Evolutionary conservation across 1,140 invertebrate genomes (phyloP), one percentile per base, ranked within the genome.

Genomic region (Rhagoletis pomonella): DNA sequence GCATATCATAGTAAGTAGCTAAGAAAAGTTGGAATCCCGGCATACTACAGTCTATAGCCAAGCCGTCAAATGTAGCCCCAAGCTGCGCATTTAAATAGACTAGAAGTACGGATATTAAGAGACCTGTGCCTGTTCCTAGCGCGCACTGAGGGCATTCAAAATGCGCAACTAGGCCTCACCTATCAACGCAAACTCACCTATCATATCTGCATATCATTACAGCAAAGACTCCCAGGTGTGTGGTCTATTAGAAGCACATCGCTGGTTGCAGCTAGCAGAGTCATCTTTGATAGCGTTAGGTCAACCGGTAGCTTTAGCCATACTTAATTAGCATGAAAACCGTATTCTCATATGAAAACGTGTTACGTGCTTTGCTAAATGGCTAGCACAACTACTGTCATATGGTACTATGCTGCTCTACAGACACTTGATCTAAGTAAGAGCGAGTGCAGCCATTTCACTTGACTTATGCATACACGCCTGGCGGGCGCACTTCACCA

Each of bases 311-410:
- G 44, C 42, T n/a, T 29, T 6, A 42, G 42, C 73, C 73, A 7
- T 55, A 81, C 73, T 81, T 81, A 81, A 81, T 81, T 81, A 81
- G 73, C 73, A 81, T 81, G 55, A 81, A 81, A 81, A 47, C 47
- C 73, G 19, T 29, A 19, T 50, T 58, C 14, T 3, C 39, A 55
- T 77, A 19, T 81, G 7, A 9, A 81, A 9, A 81, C 55, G 73
- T 19, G 3, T 4, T 14, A 73, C 2, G 9, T 19, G 5, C 6
- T 9, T 10, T 19, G 47, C 73, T 58, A 81, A 81, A 81, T 55
- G 47, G 73, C 73, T 81, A 81, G 17, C 3, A 47, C 29, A 29
- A 29, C 44, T 47, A 42, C 69, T 73, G 69, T 50, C 44, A 73
- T 47, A 47, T 50, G 39, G 29, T 29, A 29, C 47, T 10, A 47